A percentile compares a stretch with the other conserved stretches of the same genome.
Evolutionary conservation across 1,140 invertebrate genomes (phyloP).

Genomic region (Watersipora subatra): DNA sequence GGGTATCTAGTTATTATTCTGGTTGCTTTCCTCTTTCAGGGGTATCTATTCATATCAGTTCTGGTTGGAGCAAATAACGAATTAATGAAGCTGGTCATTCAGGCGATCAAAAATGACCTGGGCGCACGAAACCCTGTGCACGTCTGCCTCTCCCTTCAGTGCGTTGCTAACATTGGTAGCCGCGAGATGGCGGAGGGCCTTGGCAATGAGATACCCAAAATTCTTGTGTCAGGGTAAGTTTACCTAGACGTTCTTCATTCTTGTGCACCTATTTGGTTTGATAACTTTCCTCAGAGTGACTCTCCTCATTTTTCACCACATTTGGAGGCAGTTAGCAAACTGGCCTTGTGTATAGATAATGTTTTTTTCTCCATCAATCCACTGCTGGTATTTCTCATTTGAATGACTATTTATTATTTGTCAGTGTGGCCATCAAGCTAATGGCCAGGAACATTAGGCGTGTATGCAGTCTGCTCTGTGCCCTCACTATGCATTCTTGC

Average conservation of each 20-base stretch:
- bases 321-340: too few relatives aligned
- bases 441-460: too few relatives aligned
- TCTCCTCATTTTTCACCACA: too few relatives aligned
- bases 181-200: slow-evolving; percentile 99
- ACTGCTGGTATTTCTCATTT: too few relatives aligned
- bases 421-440: too few relatives aligned
- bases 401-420: too few relatives aligned
- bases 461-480: too few relatives aligned
- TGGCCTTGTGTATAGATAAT: too few relatives aligned
- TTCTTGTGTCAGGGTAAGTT: slow-evolving; percentile 83
- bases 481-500: too few relatives aligned
- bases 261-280: background rate
- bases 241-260: background rate
- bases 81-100: slow-evolving; percentile 96
- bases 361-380: too few relatives aligned
- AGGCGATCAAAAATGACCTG: slow-evolving; percentile 98
- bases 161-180: slow-evolving; percentile 98
- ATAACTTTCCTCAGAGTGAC: too few relatives aligned
- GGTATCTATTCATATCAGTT: slow-evolving; percentile 97
- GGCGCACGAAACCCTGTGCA: slow-evolving; percentile 92
- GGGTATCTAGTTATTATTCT: background rate
- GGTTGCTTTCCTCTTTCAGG: slow-evolving; percentile 49
- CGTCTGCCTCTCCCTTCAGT: slow-evolving; percentile 96
- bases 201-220: slow-evolving; percentile 90
- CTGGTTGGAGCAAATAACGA: slow-evolving; percentile 98